Percentiles rank a stretch among this genome's conserved stretches.
These are phyloP conservation scores for Nautilus pompilius DNA, from an alignment of 1,140 invertebrate genomes.

Conservation along the genomic window DNA sequence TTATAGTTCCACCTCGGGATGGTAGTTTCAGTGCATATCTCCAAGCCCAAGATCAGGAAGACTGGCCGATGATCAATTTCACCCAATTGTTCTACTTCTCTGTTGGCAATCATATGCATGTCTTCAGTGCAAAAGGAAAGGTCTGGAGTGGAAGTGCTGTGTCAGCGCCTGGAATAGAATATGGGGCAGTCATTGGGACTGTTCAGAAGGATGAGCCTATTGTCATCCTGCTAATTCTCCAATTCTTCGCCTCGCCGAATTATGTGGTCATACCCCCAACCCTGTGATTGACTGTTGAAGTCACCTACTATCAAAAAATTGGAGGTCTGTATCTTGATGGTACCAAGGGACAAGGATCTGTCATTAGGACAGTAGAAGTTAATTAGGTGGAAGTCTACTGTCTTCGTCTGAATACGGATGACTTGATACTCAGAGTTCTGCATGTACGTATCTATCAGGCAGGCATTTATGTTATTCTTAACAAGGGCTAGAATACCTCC, in stretches of 20 bases:
- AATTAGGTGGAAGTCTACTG: constrained; percentile 2
- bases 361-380: constrained; percentile 4
- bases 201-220: constrained; percentile 3
- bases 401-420: no score
- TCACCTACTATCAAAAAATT: constrained; percentile 8
- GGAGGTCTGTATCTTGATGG: neutral
- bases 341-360: neutral
- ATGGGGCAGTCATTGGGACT: neutral
- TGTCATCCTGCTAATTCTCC: constrained; percentile 8
- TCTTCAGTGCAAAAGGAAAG: neutral
- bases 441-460: neutral
- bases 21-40: neutral
- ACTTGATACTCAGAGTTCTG: no score
- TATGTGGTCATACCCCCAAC: constrained; percentile 9
- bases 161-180: constrained; percentile 5
- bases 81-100: neutral
- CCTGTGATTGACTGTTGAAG: constrained; percentile 13
- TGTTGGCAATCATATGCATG: neutral
- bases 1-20: constrained; percentile 3
- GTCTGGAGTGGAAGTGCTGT: constrained; percentile 8
- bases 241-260: constrained; percentile 8
- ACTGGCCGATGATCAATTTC: constrained; percentile 5
- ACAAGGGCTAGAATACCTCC: no score
- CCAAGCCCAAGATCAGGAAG: neutral
- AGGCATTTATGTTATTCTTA: no score